Conservation (phyloP, 1,140 invertebrate species). For the fruit fly (Drosophila melanogaster) region DNA sequence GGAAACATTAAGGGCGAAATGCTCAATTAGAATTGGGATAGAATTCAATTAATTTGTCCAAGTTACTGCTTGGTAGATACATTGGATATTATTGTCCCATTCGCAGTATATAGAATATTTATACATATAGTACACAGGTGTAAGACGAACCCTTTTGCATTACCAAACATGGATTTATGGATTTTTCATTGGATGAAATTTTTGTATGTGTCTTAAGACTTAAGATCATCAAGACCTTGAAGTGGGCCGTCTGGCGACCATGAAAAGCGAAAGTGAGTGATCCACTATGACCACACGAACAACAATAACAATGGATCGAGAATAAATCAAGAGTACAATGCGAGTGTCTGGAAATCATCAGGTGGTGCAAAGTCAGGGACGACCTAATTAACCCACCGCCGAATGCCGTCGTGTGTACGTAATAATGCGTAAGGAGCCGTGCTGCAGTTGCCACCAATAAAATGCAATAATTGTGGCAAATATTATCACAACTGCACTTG, state of each 20-base stretch:
- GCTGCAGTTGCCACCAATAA: constrained; percentile 58
- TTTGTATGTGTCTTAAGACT: constrained; percentile 1
- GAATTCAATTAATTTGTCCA: constrained; percentile 19
- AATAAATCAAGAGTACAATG: constrained; percentile 17
- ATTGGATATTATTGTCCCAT: neutral
- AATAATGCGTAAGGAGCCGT: constrained; percentile 71
- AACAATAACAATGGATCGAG: constrained; percentile 30
- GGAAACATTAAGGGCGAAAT: constrained; percentile 32
- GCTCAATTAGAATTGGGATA: constrained; percentile 26
- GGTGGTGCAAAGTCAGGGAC: constrained; percentile 31
- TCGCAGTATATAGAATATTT: no score
- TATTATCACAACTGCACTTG: constrained; percentile 38
- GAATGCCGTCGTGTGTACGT: constrained; percentile 38
- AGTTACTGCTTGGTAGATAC: neutral
- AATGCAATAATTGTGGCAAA: constrained; percentile 70
- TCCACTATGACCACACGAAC: constrained; percentile 44
- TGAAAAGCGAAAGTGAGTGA: constrained; percentile 66
- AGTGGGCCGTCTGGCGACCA: constrained; percentile 8
- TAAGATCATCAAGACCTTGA: constrained; percentile 25
- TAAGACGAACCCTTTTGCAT: no score
- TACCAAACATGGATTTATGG: neutral
- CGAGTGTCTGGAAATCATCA: constrained; percentile 37
- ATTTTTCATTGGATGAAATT: neutral
- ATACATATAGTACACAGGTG: no score
- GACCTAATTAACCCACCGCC: constrained; percentile 51